A percentile compares a stretch with the other conserved stretches of the same genome.
Conservation (phyloP, 2,888 invertebrate species). For the Eristalinus aeneus region DNA sequence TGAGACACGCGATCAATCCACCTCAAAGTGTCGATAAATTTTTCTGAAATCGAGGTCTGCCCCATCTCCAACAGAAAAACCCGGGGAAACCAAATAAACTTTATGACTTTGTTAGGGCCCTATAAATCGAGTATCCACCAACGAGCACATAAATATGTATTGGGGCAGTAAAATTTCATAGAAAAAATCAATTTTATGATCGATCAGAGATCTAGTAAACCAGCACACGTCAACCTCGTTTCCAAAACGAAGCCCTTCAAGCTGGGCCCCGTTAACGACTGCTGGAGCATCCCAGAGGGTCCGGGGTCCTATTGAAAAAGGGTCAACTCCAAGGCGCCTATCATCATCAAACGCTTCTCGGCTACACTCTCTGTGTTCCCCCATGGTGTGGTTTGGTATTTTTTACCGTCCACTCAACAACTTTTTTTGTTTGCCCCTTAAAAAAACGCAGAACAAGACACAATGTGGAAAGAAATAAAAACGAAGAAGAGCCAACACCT, state of each 20-base stretch:
- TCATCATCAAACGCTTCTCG: neutral
- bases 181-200: neutral
- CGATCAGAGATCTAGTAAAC: neutral
- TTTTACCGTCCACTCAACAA: neutral
- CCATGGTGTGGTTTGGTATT: neutral
- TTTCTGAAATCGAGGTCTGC: neutral
- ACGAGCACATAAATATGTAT: neutral
- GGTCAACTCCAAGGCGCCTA: neutral
- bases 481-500: constrained; percentile 42
- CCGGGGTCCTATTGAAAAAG: neutral
- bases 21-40: neutral
- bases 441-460: neutral
- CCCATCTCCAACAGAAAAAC: neutral
- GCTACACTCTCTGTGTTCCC: neutral
- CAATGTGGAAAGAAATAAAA: constrained; percentile 19
- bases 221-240: neutral
- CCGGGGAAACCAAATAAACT: neutral
- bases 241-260: neutral
- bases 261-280: neutral
- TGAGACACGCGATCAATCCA: neutral
- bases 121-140: neutral
- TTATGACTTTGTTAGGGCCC: neutral
- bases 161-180: neutral
- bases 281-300: neutral
- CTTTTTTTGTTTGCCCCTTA: neutral